A percentile compares a stretch with the other conserved stretches of the same genome.
phyloP scores from a whole-genome alignment of 2,888 invertebrate genomes.

The Epirrita christyi region DNA sequence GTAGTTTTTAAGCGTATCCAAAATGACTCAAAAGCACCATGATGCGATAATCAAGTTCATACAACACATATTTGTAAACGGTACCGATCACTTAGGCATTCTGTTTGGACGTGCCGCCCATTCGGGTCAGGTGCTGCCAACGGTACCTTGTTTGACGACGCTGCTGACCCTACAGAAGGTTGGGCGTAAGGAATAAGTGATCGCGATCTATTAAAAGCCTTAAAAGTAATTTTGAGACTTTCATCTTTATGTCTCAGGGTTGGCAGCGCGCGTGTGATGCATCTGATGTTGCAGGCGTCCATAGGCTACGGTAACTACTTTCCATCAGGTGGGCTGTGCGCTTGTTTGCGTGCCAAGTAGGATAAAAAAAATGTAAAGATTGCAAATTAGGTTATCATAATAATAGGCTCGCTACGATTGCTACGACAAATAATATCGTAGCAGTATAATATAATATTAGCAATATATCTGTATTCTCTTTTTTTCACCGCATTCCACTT shows the following conservation, averaged over 20 bases:
- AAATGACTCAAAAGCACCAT: background rate
- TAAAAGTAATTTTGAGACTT: too few species aligned
- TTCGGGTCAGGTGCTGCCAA: conserved; percentile 77
- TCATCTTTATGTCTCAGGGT: too few species aligned
- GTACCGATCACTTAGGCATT: conserved; percentile 77
- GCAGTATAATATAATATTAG: too few species aligned
- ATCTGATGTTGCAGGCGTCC: too few species aligned
- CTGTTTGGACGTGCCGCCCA: conserved; percentile 72
- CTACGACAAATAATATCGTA: background rate
- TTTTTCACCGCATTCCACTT: too few species aligned
- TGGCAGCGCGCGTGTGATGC: too few species aligned
- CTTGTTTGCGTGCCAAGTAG: too few species aligned
- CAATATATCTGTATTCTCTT: too few species aligned
- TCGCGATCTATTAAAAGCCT: background rate
- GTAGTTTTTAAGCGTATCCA: background rate
- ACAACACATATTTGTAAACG: conserved; percentile 70
- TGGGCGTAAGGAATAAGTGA: conserved; percentile 36
- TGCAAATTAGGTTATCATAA: too few species aligned
- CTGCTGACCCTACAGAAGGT: conserved; percentile 68
- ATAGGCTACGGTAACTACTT: too few species aligned
- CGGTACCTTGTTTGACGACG: conserved; percentile 79
- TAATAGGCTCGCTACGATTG: background rate
- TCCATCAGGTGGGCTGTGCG: too few species aligned
- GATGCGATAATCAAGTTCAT: conserved; percentile 48
- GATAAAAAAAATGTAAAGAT: too few species aligned